These are phyloP conservation scores for Polylopha cassiicola DNA, from an alignment of 2,888 invertebrate genomes.

Conservation along the genomic window DNA sequence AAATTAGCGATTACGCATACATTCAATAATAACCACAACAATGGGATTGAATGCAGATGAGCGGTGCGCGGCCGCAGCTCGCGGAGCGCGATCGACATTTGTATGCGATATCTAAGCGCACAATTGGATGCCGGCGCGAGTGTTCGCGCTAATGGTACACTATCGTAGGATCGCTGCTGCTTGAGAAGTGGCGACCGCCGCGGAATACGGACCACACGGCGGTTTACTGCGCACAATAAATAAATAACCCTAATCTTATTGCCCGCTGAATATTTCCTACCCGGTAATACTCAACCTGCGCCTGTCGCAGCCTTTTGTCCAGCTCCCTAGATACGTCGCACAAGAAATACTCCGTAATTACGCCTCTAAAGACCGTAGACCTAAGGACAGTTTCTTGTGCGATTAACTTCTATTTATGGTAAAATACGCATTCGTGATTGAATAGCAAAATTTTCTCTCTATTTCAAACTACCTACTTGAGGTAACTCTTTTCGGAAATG, in stretches of 20 bases:
- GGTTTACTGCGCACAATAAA: constrained; percentile 61
- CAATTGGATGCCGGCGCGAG: constrained; percentile 76
- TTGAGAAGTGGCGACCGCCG: constrained; percentile 69
- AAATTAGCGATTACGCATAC: constrained; percentile 73
- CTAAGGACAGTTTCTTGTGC: constrained; percentile 18
- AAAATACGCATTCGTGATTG: constrained; percentile 18
- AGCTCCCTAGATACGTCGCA: constrained; percentile 13
- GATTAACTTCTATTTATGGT: constrained; percentile 21
- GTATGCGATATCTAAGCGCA: constrained; percentile 76
- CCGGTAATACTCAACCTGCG: constrained; percentile 11
- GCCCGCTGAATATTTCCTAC: constrained; percentile 20
- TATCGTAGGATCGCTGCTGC: constrained; percentile 68
- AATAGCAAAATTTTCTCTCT: constrained; percentile 17
- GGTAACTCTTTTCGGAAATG: too few relatives aligned
- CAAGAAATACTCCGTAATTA: constrained; percentile 21
- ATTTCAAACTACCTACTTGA: too few relatives aligned
- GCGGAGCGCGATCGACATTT: constrained; percentile 68
- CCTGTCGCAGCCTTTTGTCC: constrained; percentile 15
- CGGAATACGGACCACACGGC: constrained; percentile 65
- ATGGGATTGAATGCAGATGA: constrained; percentile 77
- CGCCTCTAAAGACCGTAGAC: constrained; percentile 16
- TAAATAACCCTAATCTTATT: constrained; percentile 51
- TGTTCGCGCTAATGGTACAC: constrained; percentile 76
- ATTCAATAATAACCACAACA: constrained; percentile 73
- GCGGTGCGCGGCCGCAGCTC: constrained; percentile 38